Base-by-base conservation (phyloP, 2,113 vertebrate genomes). In the Indicator maculatus region DNA sequence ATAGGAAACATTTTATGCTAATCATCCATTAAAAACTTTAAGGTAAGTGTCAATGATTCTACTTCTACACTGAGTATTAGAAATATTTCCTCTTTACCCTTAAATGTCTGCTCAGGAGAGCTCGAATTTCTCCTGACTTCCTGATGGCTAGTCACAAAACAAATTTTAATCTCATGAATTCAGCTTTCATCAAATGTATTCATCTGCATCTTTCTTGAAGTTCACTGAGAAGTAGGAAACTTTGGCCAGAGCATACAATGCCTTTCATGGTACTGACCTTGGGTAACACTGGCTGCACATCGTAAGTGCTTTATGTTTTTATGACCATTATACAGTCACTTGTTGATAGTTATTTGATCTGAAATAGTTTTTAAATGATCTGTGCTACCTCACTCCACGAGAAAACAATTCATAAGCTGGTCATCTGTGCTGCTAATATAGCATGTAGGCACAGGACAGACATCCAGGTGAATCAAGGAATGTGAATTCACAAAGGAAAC, bases 221-320 rank as follows among this genome's bases (percentile, higher is more conserved):
- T 44, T 61, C 24, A 52, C 36, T 63, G 23, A 72, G 7, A 41
- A 56, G 9, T 10, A 70, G 64, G 16, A 69, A 72, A 33, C 8
- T 69, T 76, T 36, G 66, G 15, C 16, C 38, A 55, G 63, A 72
- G 33, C 33, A 23, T 8, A 11, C 4, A 7, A 8, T 8, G 26
- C 13, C 9, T 73, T 64, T 67, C 12, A 21, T 17, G 36, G 17
- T 16, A 33, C 44, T 73, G 16, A 76, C 10, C 30, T 61, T 85
- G 26, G 2, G 1, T 47, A 26, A 41, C 1, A 0, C 0, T 84
- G 38, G 8, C 50, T 63, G 8, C 24, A 36, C 27, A 31, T 7
- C 1, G 1, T 16, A 73, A 58, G 6, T 24, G 12, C 15, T 81
- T 81, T 60, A 52, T 21, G 11, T 8, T 44, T 50, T 44, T 28